phyloP scores from a whole-genome alignment of 2,888 invertebrate genomes.

The Pherbina coryleti region DNA sequence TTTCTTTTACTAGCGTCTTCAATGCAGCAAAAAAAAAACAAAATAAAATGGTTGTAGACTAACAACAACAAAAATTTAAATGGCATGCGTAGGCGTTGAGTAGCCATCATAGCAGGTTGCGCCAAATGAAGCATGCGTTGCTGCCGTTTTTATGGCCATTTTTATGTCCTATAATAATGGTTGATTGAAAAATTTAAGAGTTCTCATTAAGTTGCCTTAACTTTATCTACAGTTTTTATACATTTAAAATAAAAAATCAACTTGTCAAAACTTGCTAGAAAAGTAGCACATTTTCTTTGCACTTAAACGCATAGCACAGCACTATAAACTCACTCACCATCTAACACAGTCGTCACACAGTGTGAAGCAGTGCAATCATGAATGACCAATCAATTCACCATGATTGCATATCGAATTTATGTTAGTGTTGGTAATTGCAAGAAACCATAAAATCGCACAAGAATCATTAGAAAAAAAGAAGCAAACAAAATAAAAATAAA shows the following conservation, averaged over 20 bases:
- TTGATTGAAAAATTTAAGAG: no score
- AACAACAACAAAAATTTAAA: neutral
- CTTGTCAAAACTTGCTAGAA: neutral
- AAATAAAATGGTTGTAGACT: neutral
- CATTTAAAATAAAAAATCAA: no score
- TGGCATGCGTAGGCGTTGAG: neutral
- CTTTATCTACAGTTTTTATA: no score
- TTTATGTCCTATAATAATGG: no score
- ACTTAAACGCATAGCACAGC: no score
- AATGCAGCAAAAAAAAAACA: neutral
- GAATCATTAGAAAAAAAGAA: neutral
- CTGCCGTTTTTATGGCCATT: no score
- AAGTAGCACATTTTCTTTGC: neutral
- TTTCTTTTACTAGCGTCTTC: neutral
- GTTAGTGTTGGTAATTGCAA: conserved; percentile 3
- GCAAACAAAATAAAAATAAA: neutral
- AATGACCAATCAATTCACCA: conserved; percentile 30
- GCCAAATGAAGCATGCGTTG: no score
- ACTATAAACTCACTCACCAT: no score
- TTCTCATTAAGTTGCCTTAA: no score
- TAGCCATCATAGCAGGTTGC: neutral
- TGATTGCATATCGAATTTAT: conserved; percentile 25
- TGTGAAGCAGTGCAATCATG: conserved; percentile 11
- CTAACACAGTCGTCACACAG: neutral
- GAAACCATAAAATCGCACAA: neutral